A percentile compares a stretch with the other conserved stretches of the same genome.
phyloP scores from a whole-genome alignment of 2,797 vertebrate species.

The Chaunax sp. region DNA sequence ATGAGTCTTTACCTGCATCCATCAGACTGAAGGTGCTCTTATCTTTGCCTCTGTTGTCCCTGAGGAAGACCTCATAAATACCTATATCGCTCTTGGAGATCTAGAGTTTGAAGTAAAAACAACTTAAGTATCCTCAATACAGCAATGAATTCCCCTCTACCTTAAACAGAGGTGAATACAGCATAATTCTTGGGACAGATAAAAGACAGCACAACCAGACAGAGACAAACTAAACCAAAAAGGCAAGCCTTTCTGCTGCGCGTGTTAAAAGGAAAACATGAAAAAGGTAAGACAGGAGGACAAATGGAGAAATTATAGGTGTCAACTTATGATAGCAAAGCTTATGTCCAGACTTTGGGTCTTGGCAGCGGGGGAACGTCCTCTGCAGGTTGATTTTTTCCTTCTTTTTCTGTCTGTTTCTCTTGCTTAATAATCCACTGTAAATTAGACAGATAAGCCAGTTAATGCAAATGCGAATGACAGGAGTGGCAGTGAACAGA shows the following conservation, averaged over 20 bases:
- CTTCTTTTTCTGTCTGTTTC: slow-evolving; percentile 65
- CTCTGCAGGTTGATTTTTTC: slow-evolving; percentile 69
- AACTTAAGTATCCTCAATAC: slow-evolving; percentile 41
- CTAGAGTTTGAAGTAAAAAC: slow-evolving; percentile 72
- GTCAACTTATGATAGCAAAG: slow-evolving; percentile 79
- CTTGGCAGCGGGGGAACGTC: slow-evolving; percentile 70
- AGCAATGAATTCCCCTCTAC: slow-evolving; percentile 16
- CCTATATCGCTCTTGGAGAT: slow-evolving; percentile 94
- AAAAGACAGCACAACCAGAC: slow-evolving; percentile 52
- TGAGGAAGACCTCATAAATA: slow-evolving; percentile 91
- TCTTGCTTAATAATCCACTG: slow-evolving; percentile 85
- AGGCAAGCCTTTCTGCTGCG: slow-evolving; percentile 84
- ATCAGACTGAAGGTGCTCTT: slow-evolving; percentile 88
- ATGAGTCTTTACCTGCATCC: slow-evolving; percentile 87
- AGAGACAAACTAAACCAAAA: slow-evolving; percentile 73
- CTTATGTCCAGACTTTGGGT: slow-evolving; percentile 84
- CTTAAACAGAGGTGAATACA: slow-evolving; percentile 29
- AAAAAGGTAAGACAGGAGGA: slow-evolving; percentile 55
- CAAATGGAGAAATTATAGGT: slow-evolving; percentile 64
- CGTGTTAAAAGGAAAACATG: slow-evolving; percentile 68
- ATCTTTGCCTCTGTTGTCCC: slow-evolving; percentile 94
- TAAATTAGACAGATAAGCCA: slow-evolving; percentile 83
- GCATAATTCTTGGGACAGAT: slow-evolving; percentile 41
- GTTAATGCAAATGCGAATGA: slow-evolving; percentile 71
- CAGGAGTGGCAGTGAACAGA: slow-evolving; percentile 50